phyloP scores from a whole-genome alignment of 92 coral and sea anemone genomes.

The Epizoanthus stellaris region DNA sequence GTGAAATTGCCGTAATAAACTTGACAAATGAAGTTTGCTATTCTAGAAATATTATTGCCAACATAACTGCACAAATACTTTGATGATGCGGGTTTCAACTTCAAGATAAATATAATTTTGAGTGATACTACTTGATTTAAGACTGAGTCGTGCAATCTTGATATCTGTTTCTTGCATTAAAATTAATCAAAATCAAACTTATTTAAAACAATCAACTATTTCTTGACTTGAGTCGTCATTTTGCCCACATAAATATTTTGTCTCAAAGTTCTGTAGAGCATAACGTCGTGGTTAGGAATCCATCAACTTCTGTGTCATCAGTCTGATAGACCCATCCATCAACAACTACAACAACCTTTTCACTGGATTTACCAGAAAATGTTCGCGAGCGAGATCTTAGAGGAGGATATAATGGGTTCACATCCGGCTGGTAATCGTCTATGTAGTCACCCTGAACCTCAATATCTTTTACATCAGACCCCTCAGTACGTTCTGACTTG shows the following conservation, averaged over 20 bases:
- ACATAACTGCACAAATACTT: neutral
- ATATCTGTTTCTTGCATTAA: neutral
- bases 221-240: too few species aligned
- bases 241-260: neutral
- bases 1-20: too few species aligned
- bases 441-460: neutral
- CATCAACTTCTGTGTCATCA: neutral
- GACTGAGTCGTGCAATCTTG: neutral
- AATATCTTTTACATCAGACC: neutral
- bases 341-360: neutral
- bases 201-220: too few species aligned
- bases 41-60: neutral
- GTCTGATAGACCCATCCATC: constrained; percentile 14
- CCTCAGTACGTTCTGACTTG: neutral
- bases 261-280: constrained; percentile 14
- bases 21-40: too few species aligned
- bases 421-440: constrained; percentile 5
- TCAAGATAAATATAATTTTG: too few species aligned
- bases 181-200: neutral
- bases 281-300: constrained; percentile 1
- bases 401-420: neutral
- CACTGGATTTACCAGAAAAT: constrained; percentile 14
- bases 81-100: too few species aligned
- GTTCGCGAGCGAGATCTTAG: constrained; percentile 16
- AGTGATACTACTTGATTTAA: too few species aligned